Conservation (phyloP, 2,888 invertebrate species). For the Resseliella maxima region DNA sequence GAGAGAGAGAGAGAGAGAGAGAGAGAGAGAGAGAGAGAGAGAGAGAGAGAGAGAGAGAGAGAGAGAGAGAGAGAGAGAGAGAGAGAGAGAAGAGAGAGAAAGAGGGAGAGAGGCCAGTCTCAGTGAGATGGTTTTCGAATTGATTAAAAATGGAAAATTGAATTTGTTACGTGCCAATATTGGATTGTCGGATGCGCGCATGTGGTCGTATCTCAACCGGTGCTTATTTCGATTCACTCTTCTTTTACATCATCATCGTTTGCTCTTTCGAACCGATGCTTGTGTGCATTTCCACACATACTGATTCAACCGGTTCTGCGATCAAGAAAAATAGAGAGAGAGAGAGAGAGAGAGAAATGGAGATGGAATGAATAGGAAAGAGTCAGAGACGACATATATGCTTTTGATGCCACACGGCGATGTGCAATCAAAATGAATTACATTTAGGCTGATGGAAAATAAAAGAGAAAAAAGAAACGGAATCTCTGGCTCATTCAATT, state of each 20-base stretch:
- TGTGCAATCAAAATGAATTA: constrained; percentile 43
- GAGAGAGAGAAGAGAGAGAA: not conserved
- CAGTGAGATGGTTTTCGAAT: constrained; percentile 23
- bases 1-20: no score
- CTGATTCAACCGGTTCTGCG: no score
- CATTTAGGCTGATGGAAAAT: constrained; percentile 45
- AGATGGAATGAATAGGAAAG: no score
- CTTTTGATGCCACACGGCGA: constrained; percentile 23
- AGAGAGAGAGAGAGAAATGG: no score
- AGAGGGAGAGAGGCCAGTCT: no score
- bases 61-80: not conserved
- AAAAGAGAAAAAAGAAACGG: no score
- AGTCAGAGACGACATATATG: no score
- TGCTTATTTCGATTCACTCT: not conserved
- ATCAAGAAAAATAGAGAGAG: no score
- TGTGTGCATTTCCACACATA: no score
- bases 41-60: not conserved
- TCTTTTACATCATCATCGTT: no score
- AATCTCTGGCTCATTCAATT: not conserved
- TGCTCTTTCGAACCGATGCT: no score
- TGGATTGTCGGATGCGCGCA: constrained; percentile 2
- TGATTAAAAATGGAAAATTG: constrained; percentile 53
- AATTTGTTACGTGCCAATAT: constrained; percentile 45
- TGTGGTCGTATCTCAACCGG: not conserved
- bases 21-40: no score